Evolutionary conservation across 1,140 invertebrate genomes (phyloP).

Genomic region (Zaprionus vittiger): DNA sequence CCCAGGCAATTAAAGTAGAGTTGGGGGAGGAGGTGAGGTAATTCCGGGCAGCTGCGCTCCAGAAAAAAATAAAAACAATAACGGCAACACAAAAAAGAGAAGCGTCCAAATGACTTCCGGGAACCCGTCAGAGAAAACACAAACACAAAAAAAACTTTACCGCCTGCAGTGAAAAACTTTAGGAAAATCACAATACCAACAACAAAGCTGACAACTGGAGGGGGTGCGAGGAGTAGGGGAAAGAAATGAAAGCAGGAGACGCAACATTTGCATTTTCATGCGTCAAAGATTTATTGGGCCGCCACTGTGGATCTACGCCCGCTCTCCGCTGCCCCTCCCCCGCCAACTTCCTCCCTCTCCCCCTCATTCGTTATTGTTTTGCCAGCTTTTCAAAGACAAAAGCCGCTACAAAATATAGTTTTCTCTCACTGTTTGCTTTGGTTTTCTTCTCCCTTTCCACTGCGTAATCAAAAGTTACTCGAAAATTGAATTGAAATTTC

Average conservation of each 20-base stretch:
- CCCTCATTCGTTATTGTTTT: constrained; percentile 54
- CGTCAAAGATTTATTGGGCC: constrained; percentile 76
- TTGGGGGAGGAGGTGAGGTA: constrained; percentile 11
- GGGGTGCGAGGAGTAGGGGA: background rate
- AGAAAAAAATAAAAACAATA: constrained; percentile 29
- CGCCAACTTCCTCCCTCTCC: constrained; percentile 6
- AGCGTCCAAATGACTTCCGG: constrained; percentile 72
- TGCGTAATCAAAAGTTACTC: constrained; percentile 57
- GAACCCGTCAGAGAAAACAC: constrained; percentile 48
- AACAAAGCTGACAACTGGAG: constrained; percentile 32
- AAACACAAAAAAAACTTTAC: constrained; percentile 14
- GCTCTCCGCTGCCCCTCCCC: background rate
- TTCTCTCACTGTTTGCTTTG: constrained; percentile 43
- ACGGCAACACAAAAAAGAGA: constrained; percentile 41
- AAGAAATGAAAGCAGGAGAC: constrained; percentile 47
- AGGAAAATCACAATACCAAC: constrained; percentile 48
- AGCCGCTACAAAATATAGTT: constrained; percentile 51
- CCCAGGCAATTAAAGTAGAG: constrained; percentile 52
- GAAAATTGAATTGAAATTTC: constrained; percentile 67
- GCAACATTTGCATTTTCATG: constrained; percentile 76
- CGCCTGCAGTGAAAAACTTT: constrained; percentile 37
- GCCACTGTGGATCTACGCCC: constrained; percentile 22
- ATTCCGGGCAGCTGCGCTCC: constrained; percentile 62
- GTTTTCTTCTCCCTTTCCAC: constrained; percentile 31
- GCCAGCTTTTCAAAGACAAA: constrained; percentile 69